Conservation (phyloP, 64 coral and sea anemone genomes). For the Trachythela sp. region DNA sequence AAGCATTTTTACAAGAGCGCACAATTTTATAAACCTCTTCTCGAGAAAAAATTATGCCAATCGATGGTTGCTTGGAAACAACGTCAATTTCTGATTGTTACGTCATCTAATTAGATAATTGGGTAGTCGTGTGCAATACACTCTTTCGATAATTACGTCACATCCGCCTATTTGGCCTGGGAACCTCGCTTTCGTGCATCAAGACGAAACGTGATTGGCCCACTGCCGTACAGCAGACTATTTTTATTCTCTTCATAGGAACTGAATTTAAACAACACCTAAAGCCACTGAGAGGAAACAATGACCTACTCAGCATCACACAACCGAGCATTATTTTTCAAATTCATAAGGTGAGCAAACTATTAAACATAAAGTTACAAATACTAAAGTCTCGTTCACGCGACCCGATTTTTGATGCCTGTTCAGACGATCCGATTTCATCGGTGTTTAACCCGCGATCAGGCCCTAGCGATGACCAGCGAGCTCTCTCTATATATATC, state of each 20-base stretch:
- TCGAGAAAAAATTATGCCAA: not conserved
- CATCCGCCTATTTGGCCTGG: no score
- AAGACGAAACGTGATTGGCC: no score
- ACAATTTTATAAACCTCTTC: no score
- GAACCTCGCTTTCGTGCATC: no score
- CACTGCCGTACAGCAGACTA: not conserved
- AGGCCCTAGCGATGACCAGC: no score
- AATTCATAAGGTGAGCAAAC: constrained; percentile 75
- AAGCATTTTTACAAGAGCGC: no score
- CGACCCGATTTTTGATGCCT: not conserved
- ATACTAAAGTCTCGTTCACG: not conserved
- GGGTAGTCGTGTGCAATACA: no score
- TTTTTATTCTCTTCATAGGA: constrained; percentile 29
- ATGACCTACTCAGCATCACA: constrained; percentile 77
- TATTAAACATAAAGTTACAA: not conserved
- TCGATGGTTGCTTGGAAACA: no score
- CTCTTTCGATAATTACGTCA: not conserved
- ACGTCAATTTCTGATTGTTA: constrained; percentile 25
- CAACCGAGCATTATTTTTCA: constrained; percentile 71
- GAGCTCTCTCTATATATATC: no score
- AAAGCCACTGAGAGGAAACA: constrained; percentile 81
- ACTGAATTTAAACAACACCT: constrained; percentile 76
- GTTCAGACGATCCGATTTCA: no score
- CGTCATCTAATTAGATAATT: constrained; percentile 19
- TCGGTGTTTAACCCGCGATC: no score